A percentile compares a stretch with the other conserved stretches of the same genome.
These are phyloP conservation scores for Tauraco erythrolophus DNA, from an alignment of 2,113 vertebrate genomes.

Conservation along the genomic window DNA sequence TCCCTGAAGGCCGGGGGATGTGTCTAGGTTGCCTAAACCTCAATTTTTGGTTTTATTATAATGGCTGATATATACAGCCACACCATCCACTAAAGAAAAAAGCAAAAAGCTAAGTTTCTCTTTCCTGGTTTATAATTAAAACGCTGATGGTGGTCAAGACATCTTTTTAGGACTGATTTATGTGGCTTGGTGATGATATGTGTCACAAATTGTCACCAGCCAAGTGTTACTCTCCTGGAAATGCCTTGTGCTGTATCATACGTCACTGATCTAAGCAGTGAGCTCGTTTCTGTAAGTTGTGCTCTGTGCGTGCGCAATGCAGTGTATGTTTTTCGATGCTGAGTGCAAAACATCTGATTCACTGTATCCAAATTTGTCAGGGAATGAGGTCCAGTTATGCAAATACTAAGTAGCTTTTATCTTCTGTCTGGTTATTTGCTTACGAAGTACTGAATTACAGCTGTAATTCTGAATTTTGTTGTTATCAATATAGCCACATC, in stretches of 20 bases:
- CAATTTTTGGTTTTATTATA: not conserved
- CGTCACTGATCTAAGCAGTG: not conserved
- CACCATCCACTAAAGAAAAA: too few species aligned
- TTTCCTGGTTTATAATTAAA: not conserved
- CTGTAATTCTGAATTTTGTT: not conserved
- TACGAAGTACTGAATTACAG: not conserved
- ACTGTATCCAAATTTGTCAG: not conserved
- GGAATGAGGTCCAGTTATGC: constrained; percentile 8
- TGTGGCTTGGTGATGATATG: not conserved
- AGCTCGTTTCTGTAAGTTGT: not conserved
- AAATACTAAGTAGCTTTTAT: not conserved
- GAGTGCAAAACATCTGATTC: not conserved
- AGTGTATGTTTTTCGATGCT: fast-evolving
- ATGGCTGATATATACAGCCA: not conserved
- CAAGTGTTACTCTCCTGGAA: fast-evolving
- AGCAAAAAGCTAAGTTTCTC: not conserved
- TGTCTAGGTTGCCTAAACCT: not conserved
- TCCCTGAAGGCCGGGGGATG: fast-evolving
- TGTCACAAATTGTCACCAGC: not conserved
- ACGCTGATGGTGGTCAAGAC: not conserved
- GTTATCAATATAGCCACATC: not conserved
- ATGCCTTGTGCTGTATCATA: fast-evolving
- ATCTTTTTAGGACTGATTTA: not conserved
- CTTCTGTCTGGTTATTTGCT: not conserved
- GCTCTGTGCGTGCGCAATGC: not conserved